phyloP scores from a whole-genome alignment of 2,113 vertebrate species.

The Bostrychus sinensis region DNA sequence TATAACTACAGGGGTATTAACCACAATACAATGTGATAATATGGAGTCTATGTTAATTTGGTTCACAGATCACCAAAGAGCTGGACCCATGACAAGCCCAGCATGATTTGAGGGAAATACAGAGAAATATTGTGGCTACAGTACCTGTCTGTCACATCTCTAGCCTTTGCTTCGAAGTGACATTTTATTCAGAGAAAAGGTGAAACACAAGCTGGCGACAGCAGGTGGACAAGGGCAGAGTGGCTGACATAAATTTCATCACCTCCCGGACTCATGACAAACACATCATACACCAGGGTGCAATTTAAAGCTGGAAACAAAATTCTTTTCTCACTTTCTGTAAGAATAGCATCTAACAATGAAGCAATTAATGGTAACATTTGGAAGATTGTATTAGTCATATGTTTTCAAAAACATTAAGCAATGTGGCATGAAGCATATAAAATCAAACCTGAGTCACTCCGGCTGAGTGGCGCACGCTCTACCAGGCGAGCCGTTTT shows the following conservation, averaged over 20 bases:
- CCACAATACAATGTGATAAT: too few species aligned
- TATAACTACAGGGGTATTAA: too few species aligned
- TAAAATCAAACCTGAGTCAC: too few species aligned
- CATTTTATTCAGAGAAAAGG: background rate
- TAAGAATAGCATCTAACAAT: background rate
- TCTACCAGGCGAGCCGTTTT: too few species aligned
- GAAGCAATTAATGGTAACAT: too few species aligned
- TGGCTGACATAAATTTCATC: background rate
- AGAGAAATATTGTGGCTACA: background rate
- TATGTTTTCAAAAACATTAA: too few species aligned
- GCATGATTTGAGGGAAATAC: background rate
- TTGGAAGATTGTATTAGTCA: too few species aligned
- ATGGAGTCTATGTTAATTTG: background rate
- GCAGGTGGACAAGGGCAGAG: constrained; percentile 4
- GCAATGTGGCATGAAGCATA: too few species aligned
- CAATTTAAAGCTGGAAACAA: background rate
- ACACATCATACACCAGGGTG: background rate
- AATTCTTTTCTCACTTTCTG: too few species aligned
- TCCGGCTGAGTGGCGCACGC: too few species aligned
- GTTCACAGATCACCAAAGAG: background rate
- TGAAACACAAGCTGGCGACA: background rate
- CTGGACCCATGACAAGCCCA: background rate
- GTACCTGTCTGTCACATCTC: background rate
- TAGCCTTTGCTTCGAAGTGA: background rate
- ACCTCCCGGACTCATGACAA: constrained; percentile 2